Evolutionary conservation across 2,888 invertebrate species (phyloP), one percentile per base, ranked within the genome.

Genomic region (Uloborus plumipes): DNA sequence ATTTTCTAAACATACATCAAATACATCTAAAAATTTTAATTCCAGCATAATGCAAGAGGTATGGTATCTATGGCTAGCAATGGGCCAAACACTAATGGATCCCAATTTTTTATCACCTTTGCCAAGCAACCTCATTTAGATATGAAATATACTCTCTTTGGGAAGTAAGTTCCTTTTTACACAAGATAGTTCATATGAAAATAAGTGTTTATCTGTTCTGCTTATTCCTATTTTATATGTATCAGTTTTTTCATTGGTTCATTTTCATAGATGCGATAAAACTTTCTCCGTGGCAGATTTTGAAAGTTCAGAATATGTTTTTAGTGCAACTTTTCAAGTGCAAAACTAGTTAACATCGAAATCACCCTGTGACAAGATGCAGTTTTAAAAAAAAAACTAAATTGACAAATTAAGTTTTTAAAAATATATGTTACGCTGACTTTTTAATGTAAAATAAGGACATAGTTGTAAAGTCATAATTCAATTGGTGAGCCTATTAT

Each of bases 41-140:
- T 65, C 47, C 39, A 91, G 94, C 99, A 99, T 88, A 94, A 92
- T 88, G 91, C 93, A 20, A 92, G 98, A 87, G 99, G 98, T 0
- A 93, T 94, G 85, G 91, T 99, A 1, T 98, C 98, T 4, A 98
- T 99, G 98, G 99, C 99, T 9, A 99, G 98, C 89, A 98, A 96
- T 91, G 99, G 99, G 3, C 97, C 98, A 0, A 97, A 99, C 89
- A 95, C 97, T 14, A 99, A 99, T 91, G 95, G 94, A 3, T 98
- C 98, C 87, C 99, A 99, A 89, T 99, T 99, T 90, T 99, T 99
- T 89, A 94, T 99, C 86, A 93, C 95, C 0, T 99, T 99, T 89
- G 94, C 93, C 16, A 94, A 97, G 79, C 99, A 99, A 88, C 95
- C 96, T 61, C 96, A 97, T 90, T 91, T 99, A 76, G 99, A 99